A percentile compares a stretch with the other conserved stretches of the same genome.
phyloP scores from a whole-genome alignment of 2,113 vertebrate genomes.

The Hassar affinis region DNA sequence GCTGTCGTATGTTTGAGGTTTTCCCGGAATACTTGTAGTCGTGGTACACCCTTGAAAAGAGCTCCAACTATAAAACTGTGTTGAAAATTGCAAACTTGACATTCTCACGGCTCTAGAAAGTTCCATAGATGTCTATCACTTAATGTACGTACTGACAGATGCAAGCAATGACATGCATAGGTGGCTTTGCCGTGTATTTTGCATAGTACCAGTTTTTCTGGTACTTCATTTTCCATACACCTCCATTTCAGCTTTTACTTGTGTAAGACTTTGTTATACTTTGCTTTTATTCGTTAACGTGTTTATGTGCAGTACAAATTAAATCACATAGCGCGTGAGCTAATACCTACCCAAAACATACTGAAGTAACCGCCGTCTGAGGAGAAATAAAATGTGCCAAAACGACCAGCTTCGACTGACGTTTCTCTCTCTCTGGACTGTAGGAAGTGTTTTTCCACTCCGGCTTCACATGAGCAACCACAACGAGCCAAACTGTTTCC shows the following conservation, averaged over 20 bases:
- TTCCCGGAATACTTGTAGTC: too few relatives aligned
- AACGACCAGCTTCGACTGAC: constrained; percentile 20
- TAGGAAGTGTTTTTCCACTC: background rate
- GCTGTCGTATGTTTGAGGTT: too few relatives aligned
- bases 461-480: background rate
- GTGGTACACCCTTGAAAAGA: too few relatives aligned
- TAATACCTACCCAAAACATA: background rate
- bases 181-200: too few relatives aligned
- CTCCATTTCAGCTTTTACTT: background rate
- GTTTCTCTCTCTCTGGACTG: background rate
- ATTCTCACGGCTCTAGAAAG: too few relatives aligned
- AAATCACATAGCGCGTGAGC: constrained; percentile 13
- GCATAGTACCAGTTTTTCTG: too few relatives aligned
- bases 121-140: too few relatives aligned
- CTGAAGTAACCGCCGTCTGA: constrained; percentile 28
- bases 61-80: too few relatives aligned
- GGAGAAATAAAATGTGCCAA: constrained; percentile 15
- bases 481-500: constrained; percentile 64
- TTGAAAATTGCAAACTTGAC: too few relatives aligned
- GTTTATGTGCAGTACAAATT: constrained; percentile 7
- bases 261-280: background rate
- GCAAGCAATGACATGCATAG: too few relatives aligned
- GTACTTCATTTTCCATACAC: too few relatives aligned
- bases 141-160: too few relatives aligned
- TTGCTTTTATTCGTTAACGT: constrained; percentile 29